These are phyloP conservation scores for Ips nitidus DNA, from an alignment of 1,140 invertebrate genomes.

Conservation along the genomic window DNA sequence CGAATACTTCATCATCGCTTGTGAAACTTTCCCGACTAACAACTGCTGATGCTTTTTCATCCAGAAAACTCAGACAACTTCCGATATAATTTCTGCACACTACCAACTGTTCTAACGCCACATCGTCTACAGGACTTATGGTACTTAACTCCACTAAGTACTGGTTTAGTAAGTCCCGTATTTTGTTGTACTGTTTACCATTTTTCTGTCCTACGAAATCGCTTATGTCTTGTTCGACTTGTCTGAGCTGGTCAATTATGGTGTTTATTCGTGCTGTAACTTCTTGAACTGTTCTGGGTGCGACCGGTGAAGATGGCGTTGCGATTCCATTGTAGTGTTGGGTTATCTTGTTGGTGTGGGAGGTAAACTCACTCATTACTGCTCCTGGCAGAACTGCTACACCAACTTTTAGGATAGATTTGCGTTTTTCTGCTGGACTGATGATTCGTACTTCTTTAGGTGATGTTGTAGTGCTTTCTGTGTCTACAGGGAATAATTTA, in stretches of 20 bases:
- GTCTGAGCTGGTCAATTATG: constrained; percentile 33
- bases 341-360: constrained; percentile 25
- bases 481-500: background rate
- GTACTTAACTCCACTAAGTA: constrained; percentile 15
- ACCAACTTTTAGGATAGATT: constrained; percentile 41
- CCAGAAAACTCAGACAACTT: constrained; percentile 42
- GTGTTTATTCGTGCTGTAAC: constrained; percentile 28
- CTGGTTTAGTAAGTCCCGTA: constrained; percentile 23
- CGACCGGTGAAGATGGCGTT: background rate
- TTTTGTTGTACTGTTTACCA: constrained; percentile 33
- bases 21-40: constrained; percentile 7
- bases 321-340: background rate
- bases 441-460: constrained; percentile 22
- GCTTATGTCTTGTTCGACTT: constrained; percentile 39
- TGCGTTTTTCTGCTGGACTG: constrained; percentile 37
- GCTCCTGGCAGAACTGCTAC: constrained; percentile 43
- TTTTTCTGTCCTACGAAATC: constrained; percentile 40
- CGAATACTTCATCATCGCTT: constrained; percentile 37
- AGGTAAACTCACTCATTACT: constrained; percentile 33
- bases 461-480: constrained; percentile 10
- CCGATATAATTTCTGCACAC: constrained; percentile 37
- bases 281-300: constrained; percentile 12
- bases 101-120: constrained; percentile 31
- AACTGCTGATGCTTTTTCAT: constrained; percentile 35
- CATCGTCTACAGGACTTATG: constrained; percentile 30